These are phyloP conservation scores for Netelia fuscicornis DNA, from an alignment of 2,888 invertebrate genomes.

Conservation along the genomic window DNA sequence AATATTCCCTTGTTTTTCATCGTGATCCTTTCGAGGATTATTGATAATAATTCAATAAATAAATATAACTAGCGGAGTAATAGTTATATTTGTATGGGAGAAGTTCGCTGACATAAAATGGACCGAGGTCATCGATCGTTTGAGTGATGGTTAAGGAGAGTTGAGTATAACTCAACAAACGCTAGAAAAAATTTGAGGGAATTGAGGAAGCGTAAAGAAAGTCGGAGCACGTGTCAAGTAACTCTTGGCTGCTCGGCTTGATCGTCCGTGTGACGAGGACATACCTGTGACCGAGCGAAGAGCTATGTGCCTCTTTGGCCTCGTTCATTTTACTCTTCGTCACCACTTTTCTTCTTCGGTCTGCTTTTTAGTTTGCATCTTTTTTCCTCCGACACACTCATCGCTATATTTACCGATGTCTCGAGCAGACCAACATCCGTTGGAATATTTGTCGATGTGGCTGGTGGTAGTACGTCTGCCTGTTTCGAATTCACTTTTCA, in stretches of 20 bases:
- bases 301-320: not conserved
- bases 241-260: not conserved
- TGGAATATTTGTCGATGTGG: conserved; percentile 1
- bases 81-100: not conserved
- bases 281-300: not conserved
- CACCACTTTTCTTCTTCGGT: not conserved
- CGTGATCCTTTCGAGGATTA: not conserved
- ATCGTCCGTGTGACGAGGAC: not conserved
- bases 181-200: not conserved
- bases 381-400: not conserved
- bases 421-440: conserved; percentile 6
- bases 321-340: not conserved
- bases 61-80: not conserved
- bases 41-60: not conserved
- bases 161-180: no score
- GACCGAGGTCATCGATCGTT: no score
- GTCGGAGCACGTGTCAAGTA: not conserved
- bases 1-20: no score
- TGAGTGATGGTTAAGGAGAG: no score
- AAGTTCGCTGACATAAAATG: not conserved
- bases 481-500: no score
- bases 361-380: not conserved
- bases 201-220: not conserved
- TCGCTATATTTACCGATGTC: not conserved
- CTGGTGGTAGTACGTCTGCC: not conserved